phyloP scores from a whole-genome alignment of 2,888 invertebrate species.

The Drosophila quinaria region DNA sequence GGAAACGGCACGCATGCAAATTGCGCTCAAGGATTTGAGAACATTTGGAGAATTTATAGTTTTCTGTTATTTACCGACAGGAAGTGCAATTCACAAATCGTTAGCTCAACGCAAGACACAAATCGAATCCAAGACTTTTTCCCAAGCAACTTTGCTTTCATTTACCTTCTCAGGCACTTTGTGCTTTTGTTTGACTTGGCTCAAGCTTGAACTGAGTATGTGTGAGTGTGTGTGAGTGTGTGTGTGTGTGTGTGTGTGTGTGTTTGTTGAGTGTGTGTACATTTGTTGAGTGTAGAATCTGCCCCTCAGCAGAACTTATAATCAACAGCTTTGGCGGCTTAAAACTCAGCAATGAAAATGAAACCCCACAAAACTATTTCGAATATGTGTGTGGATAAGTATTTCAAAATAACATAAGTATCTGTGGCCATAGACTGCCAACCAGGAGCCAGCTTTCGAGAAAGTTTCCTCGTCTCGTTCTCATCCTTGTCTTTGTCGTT shows the following conservation, averaged over 20 bases:
- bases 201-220: conserved; percentile 4
- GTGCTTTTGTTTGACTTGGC: conserved; percentile 46
- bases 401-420: conserved; percentile 74
- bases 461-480: conserved; percentile 16
- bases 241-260: conserved; percentile 10
- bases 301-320: conserved; percentile 59
- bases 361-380: conserved; percentile 71
- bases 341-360: conserved; percentile 68
- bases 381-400: conserved; percentile 56
- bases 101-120: conserved; percentile 64
- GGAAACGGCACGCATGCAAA: conserved; percentile 71
- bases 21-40: conserved; percentile 64
- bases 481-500: conserved; percentile 43
- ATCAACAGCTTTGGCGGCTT: conserved; percentile 79
- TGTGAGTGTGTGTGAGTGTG: conserved; percentile 12
- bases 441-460: conserved; percentile 12
- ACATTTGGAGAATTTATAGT: conserved; percentile 79
- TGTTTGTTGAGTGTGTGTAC: conserved; percentile 2
- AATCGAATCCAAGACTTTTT: conserved; percentile 55
- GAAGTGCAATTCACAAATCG: conserved; percentile 84
- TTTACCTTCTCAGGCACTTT: conserved; percentile 39
- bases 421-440: conserved; percentile 53
- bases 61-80: conserved; percentile 77
- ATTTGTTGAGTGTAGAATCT: conserved; percentile 30
- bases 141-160: conserved; percentile 8